Percentiles rank a stretch among this genome's conserved stretches.
phyloP scores from a whole-genome alignment of 2,797 vertebrate genomes.

The Ataeniobius toweri region DNA sequence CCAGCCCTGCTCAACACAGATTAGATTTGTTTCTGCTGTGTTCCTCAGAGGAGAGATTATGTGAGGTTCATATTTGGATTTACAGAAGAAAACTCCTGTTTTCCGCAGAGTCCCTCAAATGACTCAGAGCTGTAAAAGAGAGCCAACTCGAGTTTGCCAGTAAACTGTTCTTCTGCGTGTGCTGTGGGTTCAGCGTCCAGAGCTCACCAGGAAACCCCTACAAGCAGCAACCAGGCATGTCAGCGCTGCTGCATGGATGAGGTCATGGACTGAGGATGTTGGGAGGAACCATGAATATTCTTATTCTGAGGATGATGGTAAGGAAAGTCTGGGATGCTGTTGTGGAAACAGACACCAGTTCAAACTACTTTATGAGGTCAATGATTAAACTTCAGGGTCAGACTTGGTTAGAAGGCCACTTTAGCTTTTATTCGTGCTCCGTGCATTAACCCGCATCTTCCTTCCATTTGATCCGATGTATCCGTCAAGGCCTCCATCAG shows the following conservation, averaged over 20 bases:
- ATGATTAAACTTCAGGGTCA: constrained; percentile 3
- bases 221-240: constrained; percentile 4
- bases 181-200: constrained; percentile 19
- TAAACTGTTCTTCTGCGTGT: not conserved
- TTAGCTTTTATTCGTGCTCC: not conserved
- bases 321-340: not conserved
- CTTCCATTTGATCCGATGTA: too few species aligned
- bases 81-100: not conserved
- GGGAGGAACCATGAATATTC: not conserved
- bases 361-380: not conserved
- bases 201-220: constrained; percentile 21
- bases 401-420: not conserved
- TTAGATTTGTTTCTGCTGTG: not conserved
- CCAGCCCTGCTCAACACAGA: too few species aligned
- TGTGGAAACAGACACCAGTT: not conserved
- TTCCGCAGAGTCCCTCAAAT: constrained; percentile 10
- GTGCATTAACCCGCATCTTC: too few species aligned
- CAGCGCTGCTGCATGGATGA: constrained; percentile 9
- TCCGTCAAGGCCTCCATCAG: too few species aligned
- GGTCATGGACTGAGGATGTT: constrained; percentile 14
- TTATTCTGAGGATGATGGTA: not conserved
- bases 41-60: not conserved
- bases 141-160: not conserved
- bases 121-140: constrained; percentile 10
- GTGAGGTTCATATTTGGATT: not conserved